These are phyloP conservation scores for Nomada fabriciana DNA, from an alignment of 2,888 invertebrate species.

Conservation along the genomic window DNA sequence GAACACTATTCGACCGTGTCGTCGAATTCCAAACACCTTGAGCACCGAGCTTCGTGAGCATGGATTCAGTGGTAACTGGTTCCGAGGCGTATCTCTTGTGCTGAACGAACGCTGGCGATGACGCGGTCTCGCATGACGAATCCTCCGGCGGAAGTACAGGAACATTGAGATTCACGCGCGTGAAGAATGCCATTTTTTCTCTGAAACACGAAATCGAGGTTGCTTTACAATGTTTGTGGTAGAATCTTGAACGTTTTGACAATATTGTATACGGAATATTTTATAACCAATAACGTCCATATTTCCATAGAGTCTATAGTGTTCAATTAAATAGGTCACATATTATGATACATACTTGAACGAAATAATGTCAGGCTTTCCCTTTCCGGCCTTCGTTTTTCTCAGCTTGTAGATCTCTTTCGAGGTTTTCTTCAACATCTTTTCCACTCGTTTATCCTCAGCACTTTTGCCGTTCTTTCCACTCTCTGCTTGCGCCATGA, in stretches of 20 bases:
- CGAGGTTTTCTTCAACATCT: constrained; percentile 94
- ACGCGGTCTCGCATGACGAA: constrained; percentile 69
- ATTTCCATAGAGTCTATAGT: no score
- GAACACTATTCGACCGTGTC: constrained; percentile 56
- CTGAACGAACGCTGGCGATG: constrained; percentile 61
- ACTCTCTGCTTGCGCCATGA: constrained; percentile 87
- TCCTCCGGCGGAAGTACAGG: constrained; percentile 91
- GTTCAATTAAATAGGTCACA: no score
- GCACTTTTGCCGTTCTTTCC: constrained; percentile 86
- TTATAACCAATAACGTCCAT: no score
- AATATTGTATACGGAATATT: not conserved
- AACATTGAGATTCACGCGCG: constrained; percentile 91
- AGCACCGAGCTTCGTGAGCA: constrained; percentile 47
- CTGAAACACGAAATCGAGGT: constrained; percentile 86
- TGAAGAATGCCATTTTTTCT: constrained; percentile 99
- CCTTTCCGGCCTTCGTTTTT: constrained; percentile 93
- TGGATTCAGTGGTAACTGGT: constrained; percentile 68
- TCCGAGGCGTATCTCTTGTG: constrained; percentile 80
- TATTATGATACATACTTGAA: constrained; percentile 90
- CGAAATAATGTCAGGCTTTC: constrained; percentile 95
- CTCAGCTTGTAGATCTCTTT: constrained; percentile 96
- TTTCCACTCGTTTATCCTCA: constrained; percentile 90
- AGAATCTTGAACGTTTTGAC: not conserved
- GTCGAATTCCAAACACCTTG: constrained; percentile 60
- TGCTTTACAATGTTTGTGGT: not conserved